Conservation (phyloP, 2,113 vertebrate species). For the Triplophysa tibetana region DNA sequence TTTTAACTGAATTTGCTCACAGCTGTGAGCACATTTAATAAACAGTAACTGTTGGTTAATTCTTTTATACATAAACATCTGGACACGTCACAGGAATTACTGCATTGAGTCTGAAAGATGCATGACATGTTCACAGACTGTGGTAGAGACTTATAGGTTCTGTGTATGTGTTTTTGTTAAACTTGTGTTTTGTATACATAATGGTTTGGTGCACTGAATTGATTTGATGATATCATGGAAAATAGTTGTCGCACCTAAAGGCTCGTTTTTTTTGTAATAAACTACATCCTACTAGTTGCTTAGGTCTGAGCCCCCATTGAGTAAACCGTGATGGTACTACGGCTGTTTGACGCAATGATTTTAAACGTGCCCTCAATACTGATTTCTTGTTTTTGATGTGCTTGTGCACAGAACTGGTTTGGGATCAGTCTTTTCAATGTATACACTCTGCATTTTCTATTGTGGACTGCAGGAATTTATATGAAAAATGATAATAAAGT, state of each 20-base stretch:
- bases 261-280: conserved; percentile 40
- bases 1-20: conserved; percentile 10
- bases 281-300: conserved; percentile 42
- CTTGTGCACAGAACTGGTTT: conserved; percentile 46
- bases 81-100: conserved; percentile 23
- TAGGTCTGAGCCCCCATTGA: conserved; percentile 41
- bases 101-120: conserved; percentile 29
- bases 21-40: conserved; percentile 13
- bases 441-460: conserved; percentile 54
- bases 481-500: conserved; percentile 58
- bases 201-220: conserved; percentile 74
- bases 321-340: conserved; percentile 47
- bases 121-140: conserved; percentile 70
- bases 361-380: conserved; percentile 44
- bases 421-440: conserved; percentile 56
- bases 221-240: conserved; percentile 65
- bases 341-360: conserved; percentile 43
- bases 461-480: conserved; percentile 55
- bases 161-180: conserved; percentile 58
- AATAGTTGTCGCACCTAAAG: conserved; percentile 64
- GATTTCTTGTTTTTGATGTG: conserved; percentile 57
- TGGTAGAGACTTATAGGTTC: conserved; percentile 66
- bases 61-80: neutral
- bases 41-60: neutral
- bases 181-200: conserved; percentile 60